Conservation (phyloP, 2,113 vertebrate genomes). For the Onychostoma macrolepis region DNA sequence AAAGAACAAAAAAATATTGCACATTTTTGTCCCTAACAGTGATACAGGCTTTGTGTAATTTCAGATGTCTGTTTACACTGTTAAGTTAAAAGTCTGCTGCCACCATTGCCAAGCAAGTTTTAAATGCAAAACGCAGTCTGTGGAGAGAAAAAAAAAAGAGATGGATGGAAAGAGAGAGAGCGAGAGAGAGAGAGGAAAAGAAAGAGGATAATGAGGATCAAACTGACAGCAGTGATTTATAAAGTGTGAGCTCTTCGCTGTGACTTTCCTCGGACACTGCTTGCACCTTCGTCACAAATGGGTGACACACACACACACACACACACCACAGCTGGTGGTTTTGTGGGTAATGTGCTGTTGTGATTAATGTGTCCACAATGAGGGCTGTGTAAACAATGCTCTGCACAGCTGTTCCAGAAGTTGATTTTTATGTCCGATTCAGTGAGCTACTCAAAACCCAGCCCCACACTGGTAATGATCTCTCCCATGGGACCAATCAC, state of each 20-base stretch:
- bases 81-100: background rate
- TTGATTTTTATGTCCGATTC: slow-evolving; percentile 46
- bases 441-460: slow-evolving; percentile 31
- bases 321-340: slow-evolving; percentile 39
- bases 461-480: slow-evolving; percentile 24
- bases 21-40: background rate
- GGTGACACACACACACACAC: slow-evolving; percentile 22
- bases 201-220: slow-evolving; percentile 33
- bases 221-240: slow-evolving; percentile 30
- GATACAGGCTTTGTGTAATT: background rate
- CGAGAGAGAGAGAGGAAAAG: background rate
- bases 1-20: background rate
- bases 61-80: background rate
- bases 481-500: slow-evolving; percentile 11
- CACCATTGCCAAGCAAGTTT: background rate
- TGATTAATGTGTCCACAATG: slow-evolving; percentile 50
- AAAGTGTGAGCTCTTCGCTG: slow-evolving; percentile 32
- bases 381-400: slow-evolving; percentile 39
- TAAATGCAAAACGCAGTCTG: slow-evolving; percentile 4
- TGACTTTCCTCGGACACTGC: slow-evolving; percentile 42
- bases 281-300: background rate
- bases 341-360: slow-evolving; percentile 30
- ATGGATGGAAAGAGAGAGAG: background rate
- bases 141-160: background rate
- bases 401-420: slow-evolving; percentile 45